phyloP scores from a whole-genome alignment of 2,888 invertebrate species.

The Eugnorisma glareosa region DNA sequence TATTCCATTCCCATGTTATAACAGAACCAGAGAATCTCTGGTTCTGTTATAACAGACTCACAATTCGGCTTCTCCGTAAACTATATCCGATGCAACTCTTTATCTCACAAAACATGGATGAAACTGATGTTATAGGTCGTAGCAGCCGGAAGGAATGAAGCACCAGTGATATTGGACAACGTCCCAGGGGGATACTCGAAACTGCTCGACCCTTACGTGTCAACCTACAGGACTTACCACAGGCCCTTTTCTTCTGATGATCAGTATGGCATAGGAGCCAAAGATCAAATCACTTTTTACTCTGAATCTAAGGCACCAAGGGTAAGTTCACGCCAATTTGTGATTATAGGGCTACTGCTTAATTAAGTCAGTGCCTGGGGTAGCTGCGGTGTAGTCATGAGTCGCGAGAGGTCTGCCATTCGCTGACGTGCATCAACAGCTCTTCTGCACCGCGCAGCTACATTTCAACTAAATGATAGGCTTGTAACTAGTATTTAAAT shows the following conservation, averaged over 20 bases:
- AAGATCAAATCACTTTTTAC: slow-evolving; percentile 87
- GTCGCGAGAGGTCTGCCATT: neutral
- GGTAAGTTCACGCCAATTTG: slow-evolving; percentile 65
- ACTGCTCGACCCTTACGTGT: slow-evolving; percentile 83
- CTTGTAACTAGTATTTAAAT: neutral
- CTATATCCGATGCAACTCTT: neutral
- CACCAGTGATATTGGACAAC: slow-evolving; percentile 79
- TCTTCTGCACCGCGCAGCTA: neutral
- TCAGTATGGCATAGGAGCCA: slow-evolving; percentile 84
- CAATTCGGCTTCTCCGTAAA: neutral
- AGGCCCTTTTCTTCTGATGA: slow-evolving; percentile 82
- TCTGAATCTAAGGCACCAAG: slow-evolving; percentile 82
- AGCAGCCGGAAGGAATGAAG: slow-evolving; percentile 86
- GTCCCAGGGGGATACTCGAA: slow-evolving; percentile 76
- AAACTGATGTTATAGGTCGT: slow-evolving; percentile 74
- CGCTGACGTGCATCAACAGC: neutral
- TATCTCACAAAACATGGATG: neutral
- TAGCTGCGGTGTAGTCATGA: neutral
- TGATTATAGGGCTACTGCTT: neutral
- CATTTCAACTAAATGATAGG: too few relatives aligned
- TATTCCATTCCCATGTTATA: too few relatives aligned
- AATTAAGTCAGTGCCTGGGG: neutral
- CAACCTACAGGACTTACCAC: slow-evolving; percentile 80
- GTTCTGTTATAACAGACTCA: neutral
- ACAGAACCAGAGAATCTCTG: too few relatives aligned